Percentiles rank a stretch among this genome's conserved stretches.
Conservation (phyloP, 2,888 invertebrate species). For the Ectobius pallidus region DNA sequence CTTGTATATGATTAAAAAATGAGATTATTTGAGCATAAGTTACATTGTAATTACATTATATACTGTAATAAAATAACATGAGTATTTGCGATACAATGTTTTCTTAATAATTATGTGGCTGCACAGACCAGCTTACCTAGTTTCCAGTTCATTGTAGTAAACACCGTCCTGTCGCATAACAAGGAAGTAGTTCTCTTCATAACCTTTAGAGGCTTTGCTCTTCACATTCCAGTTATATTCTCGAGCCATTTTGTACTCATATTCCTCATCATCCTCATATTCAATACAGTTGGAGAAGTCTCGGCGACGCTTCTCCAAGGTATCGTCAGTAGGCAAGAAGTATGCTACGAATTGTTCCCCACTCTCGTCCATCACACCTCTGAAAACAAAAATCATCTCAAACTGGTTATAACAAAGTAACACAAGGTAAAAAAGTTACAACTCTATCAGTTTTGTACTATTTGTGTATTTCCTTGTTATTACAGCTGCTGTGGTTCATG, state of each 20-base stretch:
- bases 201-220: slow-evolving; percentile 92
- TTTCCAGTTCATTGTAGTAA: slow-evolving; percentile 95
- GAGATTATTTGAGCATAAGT: too few relatives aligned
- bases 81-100: too few relatives aligned
- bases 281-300: slow-evolving; percentile 78
- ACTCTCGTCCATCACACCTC: slow-evolving; percentile 99
- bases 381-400: slow-evolving; percentile 53
- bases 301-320: slow-evolving; percentile 83
- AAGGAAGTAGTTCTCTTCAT: slow-evolving; percentile 97
- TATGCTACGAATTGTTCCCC: slow-evolving; percentile 99
- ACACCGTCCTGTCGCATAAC: slow-evolving; percentile 89
- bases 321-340: slow-evolving; percentile 94
- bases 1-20: too few relatives aligned
- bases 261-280: slow-evolving; percentile 89
- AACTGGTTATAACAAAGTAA: too few relatives aligned
- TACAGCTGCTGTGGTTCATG: too few relatives aligned
- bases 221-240: slow-evolving; percentile 99
- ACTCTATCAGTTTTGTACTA: too few relatives aligned
- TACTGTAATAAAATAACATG: too few relatives aligned
- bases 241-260: slow-evolving; percentile 96
- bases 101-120: too few relatives aligned
- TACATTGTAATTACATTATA: too few relatives aligned
- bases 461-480: too few relatives aligned
- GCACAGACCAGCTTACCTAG: too few relatives aligned
- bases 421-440: too few relatives aligned